Percentiles rank a stretch among this genome's conserved stretches.
Conservation (phyloP, 1,140 invertebrate species). For the Calycopis cecrops region DNA sequence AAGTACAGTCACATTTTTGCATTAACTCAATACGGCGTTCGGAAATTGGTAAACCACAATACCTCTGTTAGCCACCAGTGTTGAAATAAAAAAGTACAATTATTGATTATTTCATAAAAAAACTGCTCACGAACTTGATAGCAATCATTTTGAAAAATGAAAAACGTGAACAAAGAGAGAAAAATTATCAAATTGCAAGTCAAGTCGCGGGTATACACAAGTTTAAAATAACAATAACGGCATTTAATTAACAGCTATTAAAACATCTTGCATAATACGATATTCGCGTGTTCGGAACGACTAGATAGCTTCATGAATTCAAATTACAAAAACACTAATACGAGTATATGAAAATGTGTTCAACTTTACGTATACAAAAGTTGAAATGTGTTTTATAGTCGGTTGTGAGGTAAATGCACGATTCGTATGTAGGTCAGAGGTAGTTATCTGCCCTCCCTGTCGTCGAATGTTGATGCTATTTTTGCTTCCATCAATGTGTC, state of each 20-base stretch:
- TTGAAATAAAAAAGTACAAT: too few species aligned
- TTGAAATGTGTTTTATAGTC: constrained; percentile 16
- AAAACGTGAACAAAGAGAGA: too few species aligned
- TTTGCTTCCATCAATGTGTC: constrained; percentile 55
- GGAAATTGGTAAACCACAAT: too few species aligned
- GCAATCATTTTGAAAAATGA: too few species aligned
- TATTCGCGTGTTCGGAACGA: constrained; percentile 3
- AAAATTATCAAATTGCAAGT: too few species aligned
- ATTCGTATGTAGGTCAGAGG: constrained; percentile 51
- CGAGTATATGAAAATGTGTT: constrained; percentile 4
- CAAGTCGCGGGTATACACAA: too few species aligned
- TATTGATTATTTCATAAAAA: too few species aligned
- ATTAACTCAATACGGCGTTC: too few species aligned
- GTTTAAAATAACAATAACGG: too few species aligned
- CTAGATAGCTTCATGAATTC: constrained; percentile 11
- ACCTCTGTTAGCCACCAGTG: too few species aligned
- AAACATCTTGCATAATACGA: constrained; percentile 6
- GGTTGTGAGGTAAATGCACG: constrained; percentile 28
- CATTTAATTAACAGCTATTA: neutral
- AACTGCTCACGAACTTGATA: too few species aligned
- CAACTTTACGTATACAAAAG: constrained; percentile 9
- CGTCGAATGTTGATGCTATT: constrained; percentile 58
- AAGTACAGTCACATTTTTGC: too few species aligned
- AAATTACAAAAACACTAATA: constrained; percentile 8
- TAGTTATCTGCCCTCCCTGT: constrained; percentile 32